Percentiles rank a stretch among this genome's conserved stretches.
phyloP scores from a whole-genome alignment of 2,113 vertebrate genomes.

The Chitala chitala region DNA sequence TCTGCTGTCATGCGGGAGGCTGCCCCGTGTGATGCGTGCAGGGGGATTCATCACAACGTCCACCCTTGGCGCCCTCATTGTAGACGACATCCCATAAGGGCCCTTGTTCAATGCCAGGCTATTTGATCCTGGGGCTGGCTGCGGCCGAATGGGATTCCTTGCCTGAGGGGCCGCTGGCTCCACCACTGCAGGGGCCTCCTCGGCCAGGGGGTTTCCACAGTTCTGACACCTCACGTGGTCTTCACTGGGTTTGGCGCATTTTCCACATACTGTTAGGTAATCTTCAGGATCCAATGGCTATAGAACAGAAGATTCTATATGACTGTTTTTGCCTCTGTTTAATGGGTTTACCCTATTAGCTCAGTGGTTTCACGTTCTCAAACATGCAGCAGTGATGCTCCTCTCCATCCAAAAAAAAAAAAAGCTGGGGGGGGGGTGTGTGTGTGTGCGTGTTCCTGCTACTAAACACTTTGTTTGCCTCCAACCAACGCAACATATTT shows the following conservation, averaged over 20 bases:
- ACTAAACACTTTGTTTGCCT: no score
- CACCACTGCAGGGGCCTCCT: conserved; percentile 58
- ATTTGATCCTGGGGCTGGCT: conserved; percentile 62
- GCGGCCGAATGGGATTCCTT: conserved; percentile 75
- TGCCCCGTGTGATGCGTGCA: conserved; percentile 51
- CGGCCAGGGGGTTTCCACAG: conserved; percentile 61
- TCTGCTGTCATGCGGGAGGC: conserved; percentile 59
- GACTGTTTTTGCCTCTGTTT: no score
- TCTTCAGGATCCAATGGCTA: conserved; percentile 65
- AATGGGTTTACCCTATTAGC: no score
- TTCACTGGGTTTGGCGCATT: conserved; percentile 69
- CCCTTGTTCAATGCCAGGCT: conserved; percentile 63
- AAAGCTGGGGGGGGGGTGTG: neutral
- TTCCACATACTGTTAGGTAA: conserved; percentile 63
- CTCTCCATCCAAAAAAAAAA: neutral
- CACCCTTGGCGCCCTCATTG: conserved; percentile 49
- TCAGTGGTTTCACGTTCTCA: no score
- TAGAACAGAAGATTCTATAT: neutral
- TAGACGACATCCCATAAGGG: conserved; percentile 67
- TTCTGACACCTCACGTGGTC: conserved; percentile 68
- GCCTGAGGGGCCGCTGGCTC: conserved; percentile 54
- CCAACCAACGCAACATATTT: no score
- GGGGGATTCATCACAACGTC: conserved; percentile 59
- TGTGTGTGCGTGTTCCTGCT: neutral
- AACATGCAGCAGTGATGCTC: no score